Base-by-base conservation (phyloP, 2,888 invertebrate species). In the Gastrophysa polygoni region DNA sequence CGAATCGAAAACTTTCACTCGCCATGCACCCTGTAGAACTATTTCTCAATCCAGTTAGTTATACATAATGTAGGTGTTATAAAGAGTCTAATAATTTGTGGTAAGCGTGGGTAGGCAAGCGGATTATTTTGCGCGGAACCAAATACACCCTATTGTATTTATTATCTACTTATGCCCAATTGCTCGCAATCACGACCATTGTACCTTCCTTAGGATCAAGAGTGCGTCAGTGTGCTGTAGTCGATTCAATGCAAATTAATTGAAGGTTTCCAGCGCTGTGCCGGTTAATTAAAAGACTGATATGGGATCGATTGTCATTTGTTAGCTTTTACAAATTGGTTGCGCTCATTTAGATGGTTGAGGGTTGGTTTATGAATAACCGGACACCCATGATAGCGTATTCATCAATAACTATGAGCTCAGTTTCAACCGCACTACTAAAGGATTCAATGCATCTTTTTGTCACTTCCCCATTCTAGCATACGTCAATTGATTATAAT, bases 201-300 rank as follows among this genome's bases (percentile, higher is more conserved):
- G 54, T 54, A 14, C 21, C 21, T 43, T 16, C 21, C 21, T 43
- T 16, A 38, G 38, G 38, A 38, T 52, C 24, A 7, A 54, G 43
- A 34, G 4, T 29, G 51, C 10, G 51, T 34, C 43, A 43, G 54
- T 61, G 47, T 64, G 59, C 55, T 57, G 61, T 54, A 57, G 48
- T 65, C 73, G 70, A 78, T 78, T 78, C 77, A 78, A 78, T 78
- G 77, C 77, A 78, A 78, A 78, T 78, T 77, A 77, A 78, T 77
- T 76, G 77, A 74, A 75, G 68, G 74, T 72, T 72, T 68, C 72
- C 69, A 38, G 14, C 38, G 73, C 72, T 74, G 73, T 73, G 67
- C 72, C 67, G 72, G 71, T 75, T 78, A 78, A 77, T 78, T 76
- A 78, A 75, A 77, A 75, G 74, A 70, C 69, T 69, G 75, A 78